These are phyloP conservation scores for Choreutis nemorana DNA, from an alignment of 2,888 invertebrate genomes.

Conservation along the genomic window DNA sequence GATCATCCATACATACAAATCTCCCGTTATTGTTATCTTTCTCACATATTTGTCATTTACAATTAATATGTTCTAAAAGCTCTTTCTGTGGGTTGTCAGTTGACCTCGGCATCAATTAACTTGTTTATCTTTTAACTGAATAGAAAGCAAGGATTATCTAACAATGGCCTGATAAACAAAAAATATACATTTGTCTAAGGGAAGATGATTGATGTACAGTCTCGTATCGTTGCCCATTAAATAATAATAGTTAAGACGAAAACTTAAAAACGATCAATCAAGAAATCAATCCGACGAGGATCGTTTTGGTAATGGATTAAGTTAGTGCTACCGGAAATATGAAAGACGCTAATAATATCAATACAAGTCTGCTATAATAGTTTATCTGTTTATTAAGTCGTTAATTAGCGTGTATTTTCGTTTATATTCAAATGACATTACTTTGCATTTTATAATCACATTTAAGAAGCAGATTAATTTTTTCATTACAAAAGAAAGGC, in stretches of 20 bases:
- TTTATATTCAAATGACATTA: too few species aligned
- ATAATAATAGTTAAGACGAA: slow-evolving; percentile 58
- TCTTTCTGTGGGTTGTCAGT: neutral
- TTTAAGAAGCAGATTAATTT: too few species aligned
- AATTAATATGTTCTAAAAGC: too few species aligned
- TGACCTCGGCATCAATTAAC: slow-evolving; percentile 6
- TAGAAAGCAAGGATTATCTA: slow-evolving; percentile 30
- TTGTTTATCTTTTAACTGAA: slow-evolving; percentile 27
- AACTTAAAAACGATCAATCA: slow-evolving; percentile 52
- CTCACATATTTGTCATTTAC: too few species aligned
- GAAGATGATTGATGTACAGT: slow-evolving; percentile 52
- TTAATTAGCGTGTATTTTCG: too few species aligned
- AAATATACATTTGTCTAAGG: slow-evolving; percentile 44
- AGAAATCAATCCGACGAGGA: slow-evolving; percentile 53
- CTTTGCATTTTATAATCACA: too few species aligned
- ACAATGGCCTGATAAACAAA: slow-evolving; percentile 25
- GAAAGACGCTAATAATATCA: slow-evolving; percentile 17
- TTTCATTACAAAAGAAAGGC: too few species aligned
- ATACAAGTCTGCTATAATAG: too few species aligned
- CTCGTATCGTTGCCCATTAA: slow-evolving; percentile 56
- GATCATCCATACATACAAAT: slow-evolving; percentile 14
- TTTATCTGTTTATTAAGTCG: too few species aligned
- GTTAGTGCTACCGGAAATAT: slow-evolving; percentile 50
- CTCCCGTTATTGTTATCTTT: too few species aligned
- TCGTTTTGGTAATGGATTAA: slow-evolving; percentile 50